Evolutionary conservation across 1,140 invertebrate species (phyloP).

Genomic region (Neodiprion lecontei): DNA sequence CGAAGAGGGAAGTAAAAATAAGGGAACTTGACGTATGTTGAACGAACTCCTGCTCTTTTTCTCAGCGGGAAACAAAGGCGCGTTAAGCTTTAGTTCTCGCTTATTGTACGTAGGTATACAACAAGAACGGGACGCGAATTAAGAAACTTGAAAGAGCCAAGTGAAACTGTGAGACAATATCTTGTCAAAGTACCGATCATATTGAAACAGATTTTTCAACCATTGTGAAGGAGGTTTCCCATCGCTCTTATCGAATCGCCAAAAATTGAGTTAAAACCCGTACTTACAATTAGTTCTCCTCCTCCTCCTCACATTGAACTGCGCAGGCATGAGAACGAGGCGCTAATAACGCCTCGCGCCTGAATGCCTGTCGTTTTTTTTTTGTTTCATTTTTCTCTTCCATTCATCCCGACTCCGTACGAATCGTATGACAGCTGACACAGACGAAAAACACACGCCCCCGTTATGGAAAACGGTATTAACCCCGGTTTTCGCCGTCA

Average conservation of each 20-base stretch:
- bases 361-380: neutral
- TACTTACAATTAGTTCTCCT: too few species aligned
- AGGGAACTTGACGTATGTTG: neutral
- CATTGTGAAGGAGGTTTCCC: neutral
- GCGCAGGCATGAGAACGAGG: too few species aligned
- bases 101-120: neutral
- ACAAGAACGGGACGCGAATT: neutral
- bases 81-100: neutral
- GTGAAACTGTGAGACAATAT: too few species aligned
- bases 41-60: neutral
- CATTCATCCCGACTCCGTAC: neutral
- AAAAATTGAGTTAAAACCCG: neutral
- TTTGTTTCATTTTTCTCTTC: neutral
- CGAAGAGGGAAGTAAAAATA: neutral
- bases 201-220: neutral
- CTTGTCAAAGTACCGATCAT: neutral
- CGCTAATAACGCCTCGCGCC: too few species aligned
- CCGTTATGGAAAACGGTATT: neutral
- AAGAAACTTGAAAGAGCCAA: too few species aligned
- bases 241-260: neutral
- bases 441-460: too few species aligned
- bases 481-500: neutral
- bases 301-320: too few species aligned
- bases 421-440: neutral
- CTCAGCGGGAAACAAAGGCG: neutral